phyloP scores from a whole-genome alignment of 2,888 invertebrate genomes.

The Drosophila limbata region DNA sequence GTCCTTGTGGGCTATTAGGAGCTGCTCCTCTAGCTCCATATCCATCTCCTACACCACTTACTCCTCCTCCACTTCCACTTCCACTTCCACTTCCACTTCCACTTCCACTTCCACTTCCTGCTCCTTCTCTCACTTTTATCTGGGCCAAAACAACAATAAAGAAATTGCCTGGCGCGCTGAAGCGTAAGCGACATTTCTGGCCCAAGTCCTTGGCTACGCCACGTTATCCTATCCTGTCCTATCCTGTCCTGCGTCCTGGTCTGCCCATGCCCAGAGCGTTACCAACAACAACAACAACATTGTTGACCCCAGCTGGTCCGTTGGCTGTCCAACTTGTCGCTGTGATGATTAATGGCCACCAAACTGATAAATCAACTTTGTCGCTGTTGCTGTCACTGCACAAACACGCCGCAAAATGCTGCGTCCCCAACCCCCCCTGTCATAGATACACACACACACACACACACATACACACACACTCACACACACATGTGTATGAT shows the following conservation, averaged over 20 bases:
- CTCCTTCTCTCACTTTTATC: constrained; percentile 29
- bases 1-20: constrained; percentile 47
- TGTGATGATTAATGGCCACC: constrained; percentile 82
- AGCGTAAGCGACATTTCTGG: constrained; percentile 76
- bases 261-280: constrained; percentile 27
- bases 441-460: constrained; percentile 29
- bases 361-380: constrained; percentile 83
- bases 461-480: constrained; percentile 13
- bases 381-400: constrained; percentile 79
- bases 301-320: constrained; percentile 80
- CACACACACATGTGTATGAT: constrained; percentile 3
- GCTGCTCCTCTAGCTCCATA: constrained; percentile 13
- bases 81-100: constrained; percentile 9
- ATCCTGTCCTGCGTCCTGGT: not conserved
- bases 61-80: not conserved
- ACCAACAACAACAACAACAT: constrained; percentile 45
- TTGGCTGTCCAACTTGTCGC: constrained; percentile 82
- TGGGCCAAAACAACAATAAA: constrained; percentile 56
- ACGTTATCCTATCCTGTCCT: constrained; percentile 17
- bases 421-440: constrained; percentile 38
- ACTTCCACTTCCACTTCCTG: constrained; percentile 13
- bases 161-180: constrained; percentile 73
- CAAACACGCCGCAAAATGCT: constrained; percentile 77
- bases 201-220: constrained; percentile 36
- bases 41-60: too few species aligned